Conservation (phyloP, 2,888 invertebrate genomes). For the Pristionchus maxplancki region DNA sequence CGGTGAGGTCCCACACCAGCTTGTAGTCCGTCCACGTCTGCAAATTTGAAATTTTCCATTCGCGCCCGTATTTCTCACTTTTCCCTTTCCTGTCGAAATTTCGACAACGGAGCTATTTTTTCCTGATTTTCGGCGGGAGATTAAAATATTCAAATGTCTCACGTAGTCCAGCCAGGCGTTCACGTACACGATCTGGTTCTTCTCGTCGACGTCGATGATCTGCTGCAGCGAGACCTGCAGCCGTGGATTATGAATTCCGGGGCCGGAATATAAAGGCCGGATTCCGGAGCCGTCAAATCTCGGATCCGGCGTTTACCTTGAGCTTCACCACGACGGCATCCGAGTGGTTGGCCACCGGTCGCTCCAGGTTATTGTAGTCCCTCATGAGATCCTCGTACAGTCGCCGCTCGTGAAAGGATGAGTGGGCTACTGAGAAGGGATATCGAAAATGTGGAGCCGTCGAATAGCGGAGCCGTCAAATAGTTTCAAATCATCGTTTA, state of each 20-base stretch:
- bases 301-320: slow-evolving; percentile 57
- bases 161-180: slow-evolving; percentile 76
- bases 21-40: slow-evolving; percentile 77
- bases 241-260: not conserved
- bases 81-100: not conserved
- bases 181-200: slow-evolving; percentile 76
- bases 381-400: slow-evolving; percentile 75
- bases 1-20: slow-evolving; percentile 72
- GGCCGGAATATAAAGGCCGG: not conserved
- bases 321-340: slow-evolving; percentile 70
- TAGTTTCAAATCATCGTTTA: not conserved
- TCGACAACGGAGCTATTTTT: not conserved
- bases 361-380: slow-evolving; percentile 73
- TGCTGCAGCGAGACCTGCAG: slow-evolving; percentile 75
- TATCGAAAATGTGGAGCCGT: not conserved
- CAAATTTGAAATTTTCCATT: not conserved
- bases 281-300: not conserved
- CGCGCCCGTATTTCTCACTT: not conserved
- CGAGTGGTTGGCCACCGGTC: slow-evolving; percentile 75
- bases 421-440: not conserved
- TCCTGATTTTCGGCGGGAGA: not conserved
- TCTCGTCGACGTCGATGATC: slow-evolving; percentile 77
- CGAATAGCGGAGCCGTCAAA: not conserved
- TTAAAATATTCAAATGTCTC: slow-evolving; percentile 51
- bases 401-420: slow-evolving; percentile 68